These are phyloP conservation scores for Porites lobata DNA, from an alignment of 92 coral and sea anemone species.

Conservation along the genomic window DNA sequence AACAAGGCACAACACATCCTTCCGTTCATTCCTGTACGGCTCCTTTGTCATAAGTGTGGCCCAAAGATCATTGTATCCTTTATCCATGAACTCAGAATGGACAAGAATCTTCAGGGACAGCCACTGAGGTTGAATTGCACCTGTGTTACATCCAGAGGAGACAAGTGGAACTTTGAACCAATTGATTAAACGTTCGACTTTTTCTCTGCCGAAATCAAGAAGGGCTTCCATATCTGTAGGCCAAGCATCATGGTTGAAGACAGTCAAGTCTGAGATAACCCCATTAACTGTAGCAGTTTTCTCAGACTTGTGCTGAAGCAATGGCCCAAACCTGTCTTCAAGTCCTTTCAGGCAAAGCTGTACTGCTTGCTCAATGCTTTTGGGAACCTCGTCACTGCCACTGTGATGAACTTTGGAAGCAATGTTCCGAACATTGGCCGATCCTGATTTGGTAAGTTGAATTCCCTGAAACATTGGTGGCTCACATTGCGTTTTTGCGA, in stretches of 20 bases:
- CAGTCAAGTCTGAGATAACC: constrained; percentile 39
- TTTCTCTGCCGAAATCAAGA: constrained; percentile 41
- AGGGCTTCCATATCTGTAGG: constrained; percentile 56
- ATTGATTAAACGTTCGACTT: constrained; percentile 47
- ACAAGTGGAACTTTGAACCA: constrained; percentile 50
- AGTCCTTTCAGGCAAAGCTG: constrained; percentile 54
- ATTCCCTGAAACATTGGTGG: constrained; percentile 63
- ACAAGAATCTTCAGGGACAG: constrained; percentile 46
- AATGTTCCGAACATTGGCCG: constrained; percentile 29
- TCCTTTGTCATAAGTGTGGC: constrained; percentile 38
- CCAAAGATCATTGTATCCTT: constrained; percentile 51
- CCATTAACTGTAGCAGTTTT: constrained; percentile 54
- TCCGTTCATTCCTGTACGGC: constrained; percentile 49
- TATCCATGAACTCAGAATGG: constrained; percentile 33
- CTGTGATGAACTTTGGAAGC: not conserved
- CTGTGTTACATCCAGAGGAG: constrained; percentile 39
- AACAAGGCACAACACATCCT: constrained; percentile 44
- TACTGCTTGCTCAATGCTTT: constrained; percentile 46
- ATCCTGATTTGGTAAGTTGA: constrained; percentile 30
- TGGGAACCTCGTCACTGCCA: constrained; percentile 30
- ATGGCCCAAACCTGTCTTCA: constrained; percentile 60
- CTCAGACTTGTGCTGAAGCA: constrained; percentile 59
- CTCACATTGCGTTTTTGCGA: constrained; percentile 47
- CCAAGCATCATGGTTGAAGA: constrained; percentile 61
- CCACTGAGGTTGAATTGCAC: constrained; percentile 32